A percentile compares a stretch with the other conserved stretches of the same genome.
phyloP scores from a whole-genome alignment of 2,113 vertebrate genomes.

The Macheiramphus alcinus region DNA sequence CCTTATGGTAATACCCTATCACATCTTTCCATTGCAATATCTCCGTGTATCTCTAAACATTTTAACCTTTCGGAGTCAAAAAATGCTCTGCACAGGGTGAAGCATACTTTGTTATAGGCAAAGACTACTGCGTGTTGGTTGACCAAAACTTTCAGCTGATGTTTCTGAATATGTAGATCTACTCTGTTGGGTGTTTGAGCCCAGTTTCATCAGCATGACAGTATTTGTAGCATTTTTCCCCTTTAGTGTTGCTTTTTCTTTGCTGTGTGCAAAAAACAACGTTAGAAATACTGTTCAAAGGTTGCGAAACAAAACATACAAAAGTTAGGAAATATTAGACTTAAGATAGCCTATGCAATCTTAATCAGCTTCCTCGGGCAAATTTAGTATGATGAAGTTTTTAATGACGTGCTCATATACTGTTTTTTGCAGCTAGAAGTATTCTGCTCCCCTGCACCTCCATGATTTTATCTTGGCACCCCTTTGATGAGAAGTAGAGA shows the following conservation, averaged over 20 bases:
- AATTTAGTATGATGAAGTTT: neutral
- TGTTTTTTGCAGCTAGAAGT: neutral
- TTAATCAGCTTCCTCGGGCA: neutral
- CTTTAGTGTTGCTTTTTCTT: neutral
- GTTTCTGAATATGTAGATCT: neutral
- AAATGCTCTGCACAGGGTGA: neutral
- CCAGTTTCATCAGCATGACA: neutral
- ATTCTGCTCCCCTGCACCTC: neutral
- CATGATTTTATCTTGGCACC: neutral
- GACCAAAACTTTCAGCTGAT: neutral
- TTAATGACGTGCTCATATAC: neutral
- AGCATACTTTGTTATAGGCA: neutral
- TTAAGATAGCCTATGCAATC: neutral
- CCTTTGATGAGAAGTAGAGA: neutral
- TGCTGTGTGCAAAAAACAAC: neutral
- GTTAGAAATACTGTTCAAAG: neutral
- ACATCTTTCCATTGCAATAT: accelerated
- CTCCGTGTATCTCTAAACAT: neutral
- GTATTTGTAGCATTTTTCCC: neutral
- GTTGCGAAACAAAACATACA: neutral
- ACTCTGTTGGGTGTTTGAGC: neutral
- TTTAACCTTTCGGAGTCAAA: neutral
- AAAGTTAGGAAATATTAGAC: neutral
- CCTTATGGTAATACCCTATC: accelerated
- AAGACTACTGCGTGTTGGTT: neutral